These are phyloP conservation scores for Mustela nigripes DNA, from an alignment of 2,113 vertebrate species.

Conservation along the genomic window DNA sequence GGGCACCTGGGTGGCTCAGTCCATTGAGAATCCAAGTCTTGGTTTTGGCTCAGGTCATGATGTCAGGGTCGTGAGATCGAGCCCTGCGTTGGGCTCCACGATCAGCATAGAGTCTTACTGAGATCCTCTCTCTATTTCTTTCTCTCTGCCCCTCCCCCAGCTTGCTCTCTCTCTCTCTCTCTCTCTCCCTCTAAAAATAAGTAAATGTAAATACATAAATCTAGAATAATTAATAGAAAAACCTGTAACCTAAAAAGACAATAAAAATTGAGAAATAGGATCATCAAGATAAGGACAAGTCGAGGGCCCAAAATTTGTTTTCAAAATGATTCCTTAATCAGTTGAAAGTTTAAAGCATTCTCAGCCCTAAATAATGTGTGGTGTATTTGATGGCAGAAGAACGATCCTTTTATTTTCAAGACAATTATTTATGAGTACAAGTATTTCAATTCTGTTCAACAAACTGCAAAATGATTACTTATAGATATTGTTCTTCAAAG, in stretches of 20 bases:
- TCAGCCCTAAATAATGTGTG: not conserved
- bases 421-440: not conserved
- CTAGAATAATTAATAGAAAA: constrained; percentile 15
- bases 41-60: not conserved
- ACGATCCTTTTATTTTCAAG: constrained; percentile 39
- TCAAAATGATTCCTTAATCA: not conserved
- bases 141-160: not conserved
- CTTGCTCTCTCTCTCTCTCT: not conserved
- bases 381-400: not conserved
- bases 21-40: not conserved
- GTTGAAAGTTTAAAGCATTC: not conserved
- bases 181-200: not conserved
- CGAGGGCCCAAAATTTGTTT: not conserved
- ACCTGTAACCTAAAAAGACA: not conserved
- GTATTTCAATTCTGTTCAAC: not conserved
- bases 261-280: not conserved
- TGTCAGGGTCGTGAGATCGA: no score
- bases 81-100: not conserved
- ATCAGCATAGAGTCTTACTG: not conserved
- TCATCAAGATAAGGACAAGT: not conserved
- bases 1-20: not conserved
- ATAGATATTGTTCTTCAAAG: not conserved
- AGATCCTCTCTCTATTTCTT: not conserved
- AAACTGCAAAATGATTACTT: not conserved
- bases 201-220: not conserved